These are phyloP conservation scores for Geotria australis DNA, from an alignment of 2,797 vertebrate genomes.

Conservation along the genomic window DNA sequence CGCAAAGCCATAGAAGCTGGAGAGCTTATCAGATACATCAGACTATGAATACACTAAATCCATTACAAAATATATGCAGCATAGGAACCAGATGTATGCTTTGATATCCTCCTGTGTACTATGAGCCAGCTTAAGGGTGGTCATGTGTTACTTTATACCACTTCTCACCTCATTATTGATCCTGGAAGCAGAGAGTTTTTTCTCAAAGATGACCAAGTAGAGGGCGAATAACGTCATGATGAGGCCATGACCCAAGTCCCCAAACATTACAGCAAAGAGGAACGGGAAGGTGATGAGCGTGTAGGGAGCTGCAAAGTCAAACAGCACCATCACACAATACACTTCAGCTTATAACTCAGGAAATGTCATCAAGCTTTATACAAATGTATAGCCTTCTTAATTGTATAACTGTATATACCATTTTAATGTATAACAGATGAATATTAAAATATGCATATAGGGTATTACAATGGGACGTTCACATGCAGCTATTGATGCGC, in stretches of 20 bases:
- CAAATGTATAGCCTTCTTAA: too few relatives aligned
- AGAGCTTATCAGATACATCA: too few relatives aligned
- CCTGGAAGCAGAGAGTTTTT: constrained; percentile 14
- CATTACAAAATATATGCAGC: background rate
- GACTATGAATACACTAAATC: too few relatives aligned
- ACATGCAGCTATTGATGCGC: too few relatives aligned
- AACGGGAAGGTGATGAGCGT: constrained; percentile 40
- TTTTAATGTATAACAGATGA: too few relatives aligned
- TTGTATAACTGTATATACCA: too few relatives aligned
- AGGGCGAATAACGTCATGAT: constrained; percentile 22
- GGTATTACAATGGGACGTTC: too few relatives aligned
- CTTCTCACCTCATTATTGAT: constrained; percentile 18
- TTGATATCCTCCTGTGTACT: too few relatives aligned
- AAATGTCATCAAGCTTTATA: too few relatives aligned
- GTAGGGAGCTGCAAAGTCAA: constrained; percentile 15
- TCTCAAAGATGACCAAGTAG: constrained; percentile 26
- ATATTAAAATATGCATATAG: too few relatives aligned
- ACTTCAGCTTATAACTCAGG: too few relatives aligned
- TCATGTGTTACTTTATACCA: background rate
- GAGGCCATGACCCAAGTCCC: constrained; percentile 23
- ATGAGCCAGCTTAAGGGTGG: background rate
- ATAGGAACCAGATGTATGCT: background rate
- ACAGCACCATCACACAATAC: background rate
- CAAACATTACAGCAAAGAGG: constrained; percentile 50
- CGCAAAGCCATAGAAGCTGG: too few relatives aligned